These are phyloP conservation scores for Drosophila nigricruria DNA, from an alignment of 2,888 invertebrate genomes.

Conservation along the genomic window DNA sequence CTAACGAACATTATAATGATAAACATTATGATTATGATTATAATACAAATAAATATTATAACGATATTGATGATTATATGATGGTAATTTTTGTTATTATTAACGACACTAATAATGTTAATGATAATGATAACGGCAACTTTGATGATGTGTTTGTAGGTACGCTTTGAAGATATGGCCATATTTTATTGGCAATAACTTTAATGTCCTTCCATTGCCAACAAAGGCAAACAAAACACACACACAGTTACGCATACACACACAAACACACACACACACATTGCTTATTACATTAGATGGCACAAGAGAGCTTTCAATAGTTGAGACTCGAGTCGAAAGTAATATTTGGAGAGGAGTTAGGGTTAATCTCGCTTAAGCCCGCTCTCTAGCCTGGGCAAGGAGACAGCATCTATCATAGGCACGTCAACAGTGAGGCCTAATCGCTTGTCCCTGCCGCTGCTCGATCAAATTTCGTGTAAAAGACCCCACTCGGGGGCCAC, in stretches of 20 bases:
- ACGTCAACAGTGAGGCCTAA: conserved; percentile 50
- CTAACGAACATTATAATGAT: no score
- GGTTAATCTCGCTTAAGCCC: background rate
- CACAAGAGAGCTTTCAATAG: background rate
- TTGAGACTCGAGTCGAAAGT: background rate
- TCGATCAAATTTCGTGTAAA: conserved; percentile 71
- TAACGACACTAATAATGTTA: conserved; percentile 5
- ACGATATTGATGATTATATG: background rate
- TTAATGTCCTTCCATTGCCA: conserved; percentile 16
- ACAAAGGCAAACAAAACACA: conserved; percentile 39
- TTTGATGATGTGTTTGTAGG: conserved; percentile 11
- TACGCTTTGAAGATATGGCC: conserved; percentile 45
- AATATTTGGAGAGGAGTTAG: conserved; percentile 6
- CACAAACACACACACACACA: conserved; percentile 3
- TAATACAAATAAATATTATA: conserved; percentile 13
- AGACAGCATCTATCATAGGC: conserved; percentile 64
- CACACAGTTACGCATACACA: conserved; percentile 3
- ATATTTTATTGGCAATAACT: conserved; percentile 40
- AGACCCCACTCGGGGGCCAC: conserved; percentile 55
- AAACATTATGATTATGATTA: conserved; percentile 1
- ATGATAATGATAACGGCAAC: background rate
- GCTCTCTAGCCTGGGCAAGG: background rate
- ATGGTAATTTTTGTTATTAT: background rate
- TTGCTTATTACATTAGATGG: background rate
- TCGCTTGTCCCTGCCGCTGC: conserved; percentile 47